Evolutionary conservation across 1,140 invertebrate species (phyloP), one percentile per base, ranked within the genome.

Genomic region (Wiebesia pumilae): DNA sequence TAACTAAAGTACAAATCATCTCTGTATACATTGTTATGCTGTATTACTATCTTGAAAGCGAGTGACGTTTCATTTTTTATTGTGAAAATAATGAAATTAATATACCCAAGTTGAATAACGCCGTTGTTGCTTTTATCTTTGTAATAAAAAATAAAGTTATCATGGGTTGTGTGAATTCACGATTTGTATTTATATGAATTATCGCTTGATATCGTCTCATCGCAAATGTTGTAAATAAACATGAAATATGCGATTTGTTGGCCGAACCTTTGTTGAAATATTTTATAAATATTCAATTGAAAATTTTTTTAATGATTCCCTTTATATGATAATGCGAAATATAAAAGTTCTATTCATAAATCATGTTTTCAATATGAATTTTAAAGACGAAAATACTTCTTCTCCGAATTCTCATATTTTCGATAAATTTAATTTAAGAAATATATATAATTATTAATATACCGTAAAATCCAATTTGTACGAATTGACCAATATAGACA

Each of bases 201-300:
- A 40, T 38, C 40, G 40, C 40, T 73, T 21, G n/a, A 38, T 73
- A 40, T 40, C 38, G 24, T 73, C 7, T 73, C 0, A 38, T 40
- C 16, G n/a, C 33, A 69, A 7, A 69, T 69, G 7, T 69, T 69
- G 33, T 69, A 35, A 69, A 69, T 33, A 69, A 69, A 69, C 3
- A 10, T 33, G 19, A 54, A 54, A 54, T 2, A 54, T 16, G 12
- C 12, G 33, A 40, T 3, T 73, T 73, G 40, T 40, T 21, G 12
- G 24, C 6, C 33, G 19, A 38, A 19, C 33, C 21, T 73, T 73
- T 69, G 9, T 33, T 69, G 3, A 73, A 73, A 24, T 73, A 73
- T 73, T 40, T 40, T 4, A 73, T 73, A 73, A 73, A 40, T 73
- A 73, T 73, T 73, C 35, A 73, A 73, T 73, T 40, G 35, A 24